A percentile compares a stretch with the other conserved stretches of the same genome.
Evolutionary conservation across 2,888 invertebrate genomes (phyloP).

Genomic region (Trachelus troglodyta): DNA sequence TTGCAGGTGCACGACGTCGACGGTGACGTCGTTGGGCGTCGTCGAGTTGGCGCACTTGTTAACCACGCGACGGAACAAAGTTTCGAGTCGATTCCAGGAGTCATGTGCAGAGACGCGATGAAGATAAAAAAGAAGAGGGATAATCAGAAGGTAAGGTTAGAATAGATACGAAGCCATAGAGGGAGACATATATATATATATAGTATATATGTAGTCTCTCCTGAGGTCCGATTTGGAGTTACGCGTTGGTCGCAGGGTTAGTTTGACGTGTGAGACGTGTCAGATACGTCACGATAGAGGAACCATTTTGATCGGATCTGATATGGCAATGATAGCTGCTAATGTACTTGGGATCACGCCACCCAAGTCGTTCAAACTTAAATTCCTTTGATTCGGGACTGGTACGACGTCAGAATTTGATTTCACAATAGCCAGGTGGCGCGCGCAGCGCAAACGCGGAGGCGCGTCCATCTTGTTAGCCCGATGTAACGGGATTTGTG

Average conservation of each 20-base stretch:
- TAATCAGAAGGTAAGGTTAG: background rate
- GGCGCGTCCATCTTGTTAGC: conserved; percentile 10
- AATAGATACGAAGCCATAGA: conserved; percentile 24
- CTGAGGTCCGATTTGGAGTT: background rate
- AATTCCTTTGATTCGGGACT: conserved; percentile 9
- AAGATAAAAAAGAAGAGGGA: background rate
- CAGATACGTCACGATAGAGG: conserved; percentile 50
- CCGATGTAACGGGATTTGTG: conserved; percentile 7
- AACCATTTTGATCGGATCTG: conserved; percentile 38
- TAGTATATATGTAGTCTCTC: background rate
- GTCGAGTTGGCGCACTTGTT: background rate
- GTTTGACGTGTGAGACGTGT: conserved; percentile 38
- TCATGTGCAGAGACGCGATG: background rate
- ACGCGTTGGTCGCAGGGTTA: background rate
- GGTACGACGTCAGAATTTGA: background rate
- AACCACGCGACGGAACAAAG: background rate
- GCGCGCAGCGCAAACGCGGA: background rate
- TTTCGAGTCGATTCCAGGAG: background rate
- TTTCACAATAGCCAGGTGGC: conserved; percentile 1
- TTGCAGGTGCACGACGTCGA: background rate
- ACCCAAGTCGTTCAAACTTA: conserved; percentile 34
- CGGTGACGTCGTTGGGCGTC: background rate
- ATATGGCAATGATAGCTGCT: conserved; percentile 38
- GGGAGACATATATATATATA: background rate
- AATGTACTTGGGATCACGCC: conserved; percentile 39